A percentile compares a stretch with the other conserved stretches of the same genome.
phyloP scores from a whole-genome alignment of 2,113 vertebrate species.

The Macquaria ambigua region DNA sequence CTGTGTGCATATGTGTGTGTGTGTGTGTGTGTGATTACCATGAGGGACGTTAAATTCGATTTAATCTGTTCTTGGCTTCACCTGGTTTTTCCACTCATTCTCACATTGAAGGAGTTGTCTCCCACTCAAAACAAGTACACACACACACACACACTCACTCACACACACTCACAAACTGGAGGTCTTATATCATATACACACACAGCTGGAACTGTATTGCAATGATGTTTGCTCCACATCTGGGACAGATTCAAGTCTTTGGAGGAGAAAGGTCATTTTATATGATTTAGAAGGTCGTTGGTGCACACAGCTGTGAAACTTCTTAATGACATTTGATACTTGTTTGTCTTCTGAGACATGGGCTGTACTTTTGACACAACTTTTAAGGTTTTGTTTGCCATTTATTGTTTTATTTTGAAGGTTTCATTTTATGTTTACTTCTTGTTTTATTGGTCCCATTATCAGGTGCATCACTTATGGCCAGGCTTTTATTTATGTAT shows the following conservation, averaged over 20 bases:
- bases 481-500: not conserved
- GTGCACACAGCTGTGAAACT: not conserved
- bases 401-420: not conserved
- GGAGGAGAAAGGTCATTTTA: constrained; percentile 1
- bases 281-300: not conserved
- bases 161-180: not conserved
- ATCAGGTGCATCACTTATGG: not conserved
- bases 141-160: not conserved
- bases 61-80: constrained; percentile 51
- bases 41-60: constrained; percentile 17
- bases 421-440: not conserved
- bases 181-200: not conserved
- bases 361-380: not conserved
- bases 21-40: constrained; percentile 8
- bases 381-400: not conserved
- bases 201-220: constrained; percentile 23
- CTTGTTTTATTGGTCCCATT: not conserved
- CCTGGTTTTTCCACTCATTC: constrained; percentile 48
- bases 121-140: not conserved
- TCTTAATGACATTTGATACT: not conserved
- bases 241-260: constrained; percentile 29
- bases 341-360: not conserved
- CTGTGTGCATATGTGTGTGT: not conserved
- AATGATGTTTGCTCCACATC: constrained; percentile 41
- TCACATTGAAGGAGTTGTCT: constrained; percentile 30